Conservation (phyloP, 1,140 invertebrate species). For the Dreissena polymorpha region DNA sequence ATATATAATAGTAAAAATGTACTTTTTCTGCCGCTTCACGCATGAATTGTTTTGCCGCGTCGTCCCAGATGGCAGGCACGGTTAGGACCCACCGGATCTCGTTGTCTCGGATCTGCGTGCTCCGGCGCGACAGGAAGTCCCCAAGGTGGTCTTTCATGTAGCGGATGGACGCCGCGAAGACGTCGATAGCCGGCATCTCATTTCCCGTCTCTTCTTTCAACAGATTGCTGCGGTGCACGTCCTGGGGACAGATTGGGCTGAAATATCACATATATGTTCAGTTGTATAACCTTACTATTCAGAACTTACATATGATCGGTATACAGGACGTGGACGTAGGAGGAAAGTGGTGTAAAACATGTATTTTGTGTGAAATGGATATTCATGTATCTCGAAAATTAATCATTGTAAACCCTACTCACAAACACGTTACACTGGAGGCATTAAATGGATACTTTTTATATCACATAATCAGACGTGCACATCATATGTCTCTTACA, state of each 20-base stretch:
- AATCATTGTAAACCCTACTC: no score
- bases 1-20: neutral
- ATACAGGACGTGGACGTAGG: neutral
- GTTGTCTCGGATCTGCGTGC: neutral
- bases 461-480: neutral
- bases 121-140: neutral
- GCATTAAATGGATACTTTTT: no score
- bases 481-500: neutral
- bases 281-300: neutral
- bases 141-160: slow-evolving; percentile 24
- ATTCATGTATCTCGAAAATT: no score
- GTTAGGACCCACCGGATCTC: slow-evolving; percentile 47
- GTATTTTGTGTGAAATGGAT: neutral
- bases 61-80: slow-evolving; percentile 47
- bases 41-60: slow-evolving; percentile 57
- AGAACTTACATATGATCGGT: no score
- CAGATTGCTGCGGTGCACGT: slow-evolving; percentile 7
- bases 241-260: neutral
- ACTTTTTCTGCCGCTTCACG: slow-evolving; percentile 55
- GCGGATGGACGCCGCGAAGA: slow-evolving; percentile 11
- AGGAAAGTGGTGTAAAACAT: neutral
- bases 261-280: neutral
- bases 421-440: no score
- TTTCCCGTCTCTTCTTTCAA: slow-evolving; percentile 22
- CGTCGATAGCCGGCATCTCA: slow-evolving; percentile 13